A percentile compares a stretch with the other conserved stretches of the same genome.
phyloP scores from a whole-genome alignment of 2,888 invertebrate genomes.

The Macrostomum cliftonense region DNA sequence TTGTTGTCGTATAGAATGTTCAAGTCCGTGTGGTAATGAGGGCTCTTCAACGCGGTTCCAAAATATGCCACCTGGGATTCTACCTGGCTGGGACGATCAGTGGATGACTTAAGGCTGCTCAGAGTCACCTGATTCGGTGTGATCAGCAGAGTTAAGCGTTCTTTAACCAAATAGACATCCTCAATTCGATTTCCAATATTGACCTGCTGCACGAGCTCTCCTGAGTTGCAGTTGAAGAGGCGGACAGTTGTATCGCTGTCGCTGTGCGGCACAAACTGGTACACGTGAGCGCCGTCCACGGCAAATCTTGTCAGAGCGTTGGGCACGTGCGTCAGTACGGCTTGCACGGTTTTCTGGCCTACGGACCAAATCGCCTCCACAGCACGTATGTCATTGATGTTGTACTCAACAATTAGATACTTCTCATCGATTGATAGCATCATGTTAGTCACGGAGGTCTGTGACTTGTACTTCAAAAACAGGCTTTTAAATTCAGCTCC shows the following conservation, averaged over 20 bases:
- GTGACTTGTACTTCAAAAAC: slow-evolving; percentile 1
- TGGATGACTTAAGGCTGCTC: background rate
- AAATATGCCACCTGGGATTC: background rate
- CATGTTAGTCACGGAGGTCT: slow-evolving; percentile 1
- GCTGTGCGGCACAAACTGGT: slow-evolving; percentile 4
- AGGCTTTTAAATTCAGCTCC: slow-evolving; percentile 1
- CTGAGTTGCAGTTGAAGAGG: background rate
- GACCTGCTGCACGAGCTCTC: slow-evolving; percentile 1
- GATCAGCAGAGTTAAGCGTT: background rate
- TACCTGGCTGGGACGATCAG: background rate
- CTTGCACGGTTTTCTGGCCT: background rate
- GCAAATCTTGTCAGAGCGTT: slow-evolving; percentile 1
- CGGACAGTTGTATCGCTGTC: background rate
- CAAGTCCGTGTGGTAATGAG: background rate
- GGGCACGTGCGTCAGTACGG: background rate
- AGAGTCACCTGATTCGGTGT: slow-evolving; percentile 3
- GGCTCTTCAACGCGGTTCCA: background rate
- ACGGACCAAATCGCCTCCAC: slow-evolving; percentile 3
- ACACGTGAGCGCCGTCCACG: slow-evolving; percentile 5
- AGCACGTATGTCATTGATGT: slow-evolving; percentile 4
- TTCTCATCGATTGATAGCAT: slow-evolving; percentile 8
- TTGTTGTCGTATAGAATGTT: slow-evolving; percentile 8
- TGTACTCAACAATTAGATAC: slow-evolving; percentile 8
- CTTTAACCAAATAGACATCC: slow-evolving; percentile 2
- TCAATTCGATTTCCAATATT: slow-evolving; percentile 1